Evolutionary conservation across 92 coral and sea anemone species (phyloP), one percentile per base, ranked within the genome.

Genomic region (Zoanthus sociatus): DNA sequence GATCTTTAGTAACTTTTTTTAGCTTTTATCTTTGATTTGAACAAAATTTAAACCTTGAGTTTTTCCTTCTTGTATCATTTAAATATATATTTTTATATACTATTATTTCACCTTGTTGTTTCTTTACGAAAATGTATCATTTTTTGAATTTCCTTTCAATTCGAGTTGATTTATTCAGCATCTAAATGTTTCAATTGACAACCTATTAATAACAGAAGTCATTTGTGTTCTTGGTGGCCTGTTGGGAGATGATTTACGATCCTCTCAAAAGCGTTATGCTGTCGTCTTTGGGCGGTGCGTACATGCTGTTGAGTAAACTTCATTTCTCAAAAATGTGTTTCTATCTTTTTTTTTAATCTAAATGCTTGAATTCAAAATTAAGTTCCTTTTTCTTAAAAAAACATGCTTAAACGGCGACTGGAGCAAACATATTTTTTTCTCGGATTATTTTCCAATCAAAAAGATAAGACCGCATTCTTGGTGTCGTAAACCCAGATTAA

Each of bases 381-480:
- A 21, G 47, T 77, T 77, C n/a, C 48, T 1, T 47, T 20, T 50
- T 6, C 78, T 53, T 81, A 44, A 45, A 51, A 79, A 44, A 42
- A 42, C 46, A 46, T 64, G 47, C 30, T 54, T 42, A 66, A 67
- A 68, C 20, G 76, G 33, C 20, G 71, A 14, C 44, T 21, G 66
- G 85, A 81, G 66, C 85, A 81, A 81, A 81, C 85, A 67, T 46
- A 66, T 37, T 45, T 20, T 21, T 81, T 50, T 42, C 58, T 48
- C 51, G 85, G 85, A 64, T 81, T 66, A 81, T 81, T 81, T 81
- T 67, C 74, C 26, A 81, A 66, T 81, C 64, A 81, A 81, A 81
- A 81, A 81, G 85, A 81, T 81, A 81, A 81, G 85, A 66, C 85
- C 73, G 85, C 73, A 81, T 81, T 81, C 85, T 58, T 81, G 46